phyloP scores from a whole-genome alignment of 1,140 invertebrate species.

The Conus betulinus region DNA sequence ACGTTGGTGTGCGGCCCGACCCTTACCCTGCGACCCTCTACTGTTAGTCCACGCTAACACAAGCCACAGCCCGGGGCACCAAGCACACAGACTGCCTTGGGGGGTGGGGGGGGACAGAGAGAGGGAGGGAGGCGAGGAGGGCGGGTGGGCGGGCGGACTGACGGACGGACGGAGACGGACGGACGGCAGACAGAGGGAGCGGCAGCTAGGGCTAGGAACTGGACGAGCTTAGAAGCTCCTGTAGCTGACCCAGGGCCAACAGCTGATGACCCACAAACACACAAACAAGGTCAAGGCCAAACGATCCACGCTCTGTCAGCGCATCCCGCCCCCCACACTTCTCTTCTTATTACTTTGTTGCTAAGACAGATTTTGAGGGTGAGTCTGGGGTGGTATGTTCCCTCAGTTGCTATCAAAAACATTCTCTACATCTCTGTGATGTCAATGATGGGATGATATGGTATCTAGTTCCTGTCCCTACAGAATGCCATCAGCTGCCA shows the following conservation, averaged over 20 bases:
- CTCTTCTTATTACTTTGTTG: too few species aligned
- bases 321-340: too few species aligned
- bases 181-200: constrained; percentile 25
- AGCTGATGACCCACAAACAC: constrained; percentile 29
- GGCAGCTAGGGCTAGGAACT: constrained; percentile 7
- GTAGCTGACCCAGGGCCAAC: constrained; percentile 26
- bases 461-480: too few species aligned
- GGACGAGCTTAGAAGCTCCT: constrained; percentile 23
- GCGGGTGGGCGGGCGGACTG: background rate
- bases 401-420: too few species aligned
- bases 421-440: too few species aligned
- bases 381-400: too few species aligned
- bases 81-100: too few species aligned
- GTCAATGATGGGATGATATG: too few species aligned
- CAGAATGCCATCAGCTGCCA: too few species aligned
- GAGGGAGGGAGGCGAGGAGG: constrained; percentile 19
- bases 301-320: too few species aligned
- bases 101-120: background rate
- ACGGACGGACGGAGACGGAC: constrained; percentile 14
- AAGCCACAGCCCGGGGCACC: background rate
- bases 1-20: constrained; percentile 23
- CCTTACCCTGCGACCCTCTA: constrained; percentile 25
- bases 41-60: constrained; percentile 17
- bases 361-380: too few species aligned
- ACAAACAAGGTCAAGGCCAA: constrained; percentile 28